Base-by-base conservation (phyloP, 2,888 invertebrate species). In the Ariolimax columbianus region DNA sequence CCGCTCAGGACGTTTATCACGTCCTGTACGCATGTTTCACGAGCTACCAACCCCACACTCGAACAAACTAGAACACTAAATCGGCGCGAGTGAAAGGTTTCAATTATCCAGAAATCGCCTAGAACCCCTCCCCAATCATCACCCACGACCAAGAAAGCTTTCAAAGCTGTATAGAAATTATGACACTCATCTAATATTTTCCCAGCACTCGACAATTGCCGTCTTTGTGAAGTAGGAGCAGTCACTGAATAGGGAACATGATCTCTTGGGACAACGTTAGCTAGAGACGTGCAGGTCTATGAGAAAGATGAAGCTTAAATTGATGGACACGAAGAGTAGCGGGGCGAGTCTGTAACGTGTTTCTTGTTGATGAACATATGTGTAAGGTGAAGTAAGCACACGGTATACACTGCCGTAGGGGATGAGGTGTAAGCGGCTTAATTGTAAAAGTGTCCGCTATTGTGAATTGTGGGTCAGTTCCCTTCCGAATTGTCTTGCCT, bases 181-280 rank as follows among this genome's bases (percentile, higher is more conserved):
- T 85, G 85, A 85, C 81, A 81, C 81, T 85, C 75, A 75, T 75
- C 81, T 85, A 85, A 85, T 85, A 85, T 85, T 85, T 85, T 85
- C 85, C 68, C 68, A 85, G 85, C 80, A 68, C 85, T 85, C 55
- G 81, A 85, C 85, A 85, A 85, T 85, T 51, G 63, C n/a, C 26
- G 75, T 68, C 68, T 81, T 85, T 85, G 85, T 85, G 47, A 81
- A 55, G 68, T n/a, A 68, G n/a, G 40, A 43, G 30, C 68, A 2
- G 30, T 7, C 17, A 2, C 0, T 43, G 23, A 36, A n/a, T n/a
- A 33, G 38, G 79, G 47, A 79, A 79, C 68, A 43, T 66, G 40
- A 79, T 79, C 38, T 63, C 43, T 30, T 40, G 14, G 43, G 79
- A 66, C 79, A 79, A 79, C 79, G 47, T 68, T 43, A 68, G 63